These are phyloP conservation scores for Drosophila repleta DNA, from an alignment of 1,140 invertebrate species.

Conservation along the genomic window DNA sequence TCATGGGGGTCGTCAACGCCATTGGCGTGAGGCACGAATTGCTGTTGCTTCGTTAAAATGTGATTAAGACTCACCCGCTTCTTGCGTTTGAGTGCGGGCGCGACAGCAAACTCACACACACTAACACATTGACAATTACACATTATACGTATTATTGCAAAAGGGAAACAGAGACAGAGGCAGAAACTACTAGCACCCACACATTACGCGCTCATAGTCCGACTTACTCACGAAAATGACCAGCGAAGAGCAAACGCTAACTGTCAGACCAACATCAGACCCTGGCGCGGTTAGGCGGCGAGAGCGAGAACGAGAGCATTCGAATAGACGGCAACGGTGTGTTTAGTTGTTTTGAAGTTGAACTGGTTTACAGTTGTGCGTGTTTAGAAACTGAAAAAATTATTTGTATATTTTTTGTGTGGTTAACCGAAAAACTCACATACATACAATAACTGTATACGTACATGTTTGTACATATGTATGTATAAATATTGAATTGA, in stretches of 20 bases:
- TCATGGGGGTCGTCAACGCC: constrained; percentile 38
- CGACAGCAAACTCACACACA: constrained; percentile 23
- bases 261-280: constrained; percentile 12
- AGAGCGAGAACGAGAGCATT: constrained; percentile 18
- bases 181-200: constrained; percentile 32
- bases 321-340: constrained; percentile 36
- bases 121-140: constrained; percentile 9
- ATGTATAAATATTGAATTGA: constrained; percentile 5
- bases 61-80: constrained; percentile 76
- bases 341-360: constrained; percentile 79
- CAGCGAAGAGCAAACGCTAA: constrained; percentile 59
- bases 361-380: constrained; percentile 79
- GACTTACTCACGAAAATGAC: constrained; percentile 71
- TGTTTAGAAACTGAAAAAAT: constrained; percentile 58
- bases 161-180: constrained; percentile 20
- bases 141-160: constrained; percentile 16
- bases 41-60: constrained; percentile 61
- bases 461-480: constrained; percentile 8
- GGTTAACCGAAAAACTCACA: constrained; percentile 12
- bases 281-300: constrained; percentile 2
- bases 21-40: constrained; percentile 42
- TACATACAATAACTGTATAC: constrained; percentile 2
- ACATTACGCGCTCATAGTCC: constrained; percentile 35
- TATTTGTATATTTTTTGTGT: constrained; percentile 43
- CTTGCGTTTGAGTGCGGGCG: constrained; percentile 55